phyloP scores from a whole-genome alignment of 2,888 invertebrate species.

The Teleogryllus oceanicus region DNA sequence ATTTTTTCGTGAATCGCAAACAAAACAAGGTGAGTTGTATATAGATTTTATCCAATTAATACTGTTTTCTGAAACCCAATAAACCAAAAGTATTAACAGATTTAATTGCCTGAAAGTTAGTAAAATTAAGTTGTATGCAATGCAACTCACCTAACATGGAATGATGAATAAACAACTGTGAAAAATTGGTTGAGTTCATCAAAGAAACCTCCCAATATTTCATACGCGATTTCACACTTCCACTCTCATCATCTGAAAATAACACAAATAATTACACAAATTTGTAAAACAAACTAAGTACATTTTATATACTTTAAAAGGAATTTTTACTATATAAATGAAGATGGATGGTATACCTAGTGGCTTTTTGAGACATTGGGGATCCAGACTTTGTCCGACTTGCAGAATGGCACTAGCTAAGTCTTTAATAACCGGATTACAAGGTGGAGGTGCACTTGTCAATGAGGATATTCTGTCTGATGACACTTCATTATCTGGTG shows the following conservation, averaged over 20 bases:
- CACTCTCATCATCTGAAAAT: neutral
- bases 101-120: neutral
- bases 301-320: neutral
- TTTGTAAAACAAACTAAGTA: too few species aligned
- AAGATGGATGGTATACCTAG: constrained; percentile 56
- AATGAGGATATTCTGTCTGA: too few species aligned
- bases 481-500: too few species aligned
- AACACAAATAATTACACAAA: neutral
- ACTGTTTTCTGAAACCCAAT: constrained; percentile 62
- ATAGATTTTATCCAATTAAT: constrained; percentile 83
- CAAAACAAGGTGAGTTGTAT: constrained; percentile 77
- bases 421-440: constrained; percentile 46
- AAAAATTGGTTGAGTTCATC: constrained; percentile 74
- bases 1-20: constrained; percentile 80
- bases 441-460: too few species aligned
- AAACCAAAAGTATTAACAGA: neutral
- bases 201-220: constrained; percentile 84
- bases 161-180: constrained; percentile 79
- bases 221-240: constrained; percentile 42
- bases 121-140: neutral
- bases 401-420: constrained; percentile 81
- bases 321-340: neutral
- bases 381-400: constrained; percentile 76
- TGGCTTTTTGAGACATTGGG: constrained; percentile 79
- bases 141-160: constrained; percentile 60